phyloP scores from a whole-genome alignment of 2,113 vertebrate species.

The Noturus placidus region DNA sequence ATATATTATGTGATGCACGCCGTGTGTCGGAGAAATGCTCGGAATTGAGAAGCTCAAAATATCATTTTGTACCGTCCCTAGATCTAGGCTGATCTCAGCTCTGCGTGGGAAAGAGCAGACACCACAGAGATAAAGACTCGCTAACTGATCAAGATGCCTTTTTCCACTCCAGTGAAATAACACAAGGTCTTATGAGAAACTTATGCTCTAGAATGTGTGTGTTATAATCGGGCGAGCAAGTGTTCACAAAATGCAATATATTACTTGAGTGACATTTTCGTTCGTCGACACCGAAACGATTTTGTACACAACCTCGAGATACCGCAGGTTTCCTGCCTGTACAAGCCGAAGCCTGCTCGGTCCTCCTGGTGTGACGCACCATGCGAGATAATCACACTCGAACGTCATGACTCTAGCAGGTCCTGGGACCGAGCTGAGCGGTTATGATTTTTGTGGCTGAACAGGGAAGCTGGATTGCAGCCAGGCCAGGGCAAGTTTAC shows the following conservation, averaged over 20 bases:
- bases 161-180: slow-evolving; percentile 16
- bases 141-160: slow-evolving; percentile 36
- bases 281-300: neutral
- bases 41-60: neutral
- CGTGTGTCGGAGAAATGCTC: neutral
- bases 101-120: slow-evolving; percentile 24
- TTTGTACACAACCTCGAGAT: neutral
- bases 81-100: neutral
- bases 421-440: slow-evolving; percentile 20
- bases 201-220: neutral
- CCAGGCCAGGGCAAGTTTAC: slow-evolving; percentile 46
- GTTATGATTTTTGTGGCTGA: neutral
- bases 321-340: slow-evolving; percentile 15
- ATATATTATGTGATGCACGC: neutral
- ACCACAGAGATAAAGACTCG: slow-evolving; percentile 3
- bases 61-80: neutral
- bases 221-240: neutral
- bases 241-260: neutral
- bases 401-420: slow-evolving; percentile 43
- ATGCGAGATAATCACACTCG: slow-evolving; percentile 18
- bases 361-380: slow-evolving; percentile 35
- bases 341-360: slow-evolving; percentile 38
- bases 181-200: neutral
- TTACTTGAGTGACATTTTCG: neutral
- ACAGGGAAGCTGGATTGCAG: slow-evolving; percentile 10